Evolutionary conservation across 2,888 invertebrate species (phyloP).

Genomic region (Monochamus alternatus): DNA sequence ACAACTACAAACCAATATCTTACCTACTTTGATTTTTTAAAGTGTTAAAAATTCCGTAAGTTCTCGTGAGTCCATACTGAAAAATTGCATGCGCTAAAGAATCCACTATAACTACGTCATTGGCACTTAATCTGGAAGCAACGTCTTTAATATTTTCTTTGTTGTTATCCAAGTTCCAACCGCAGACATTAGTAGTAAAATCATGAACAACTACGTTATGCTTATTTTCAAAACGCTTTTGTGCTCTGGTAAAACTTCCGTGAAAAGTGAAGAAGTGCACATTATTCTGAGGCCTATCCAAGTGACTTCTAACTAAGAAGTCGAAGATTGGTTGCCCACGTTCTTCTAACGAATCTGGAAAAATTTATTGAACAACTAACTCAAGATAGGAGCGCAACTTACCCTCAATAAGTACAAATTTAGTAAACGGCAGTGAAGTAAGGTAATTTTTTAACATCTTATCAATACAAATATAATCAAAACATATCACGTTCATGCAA

Average conservation of each 20-base stretch:
- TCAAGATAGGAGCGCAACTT: neutral
- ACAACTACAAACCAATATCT: constrained; percentile 57
- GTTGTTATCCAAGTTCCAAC: constrained; percentile 47
- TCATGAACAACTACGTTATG: constrained; percentile 54
- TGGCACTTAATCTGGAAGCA: constrained; percentile 49
- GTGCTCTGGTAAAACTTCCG: constrained; percentile 54
- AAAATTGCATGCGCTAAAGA: constrained; percentile 64
- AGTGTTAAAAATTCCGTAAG: constrained; percentile 61
- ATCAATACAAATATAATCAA: neutral
- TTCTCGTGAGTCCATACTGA: constrained; percentile 58
- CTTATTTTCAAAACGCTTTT: constrained; percentile 34
- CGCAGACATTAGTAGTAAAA: constrained; percentile 57
- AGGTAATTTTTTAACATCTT: constrained; percentile 64
- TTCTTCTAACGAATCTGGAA: constrained; percentile 63
- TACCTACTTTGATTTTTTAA: constrained; percentile 66
- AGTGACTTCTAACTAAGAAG: constrained; percentile 59
- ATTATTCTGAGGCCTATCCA: constrained; percentile 52
- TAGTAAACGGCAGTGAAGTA: constrained; percentile 61
- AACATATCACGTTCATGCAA: constrained; percentile 15
- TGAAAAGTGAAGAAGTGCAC: constrained; percentile 65
- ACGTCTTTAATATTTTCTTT: constrained; percentile 48
- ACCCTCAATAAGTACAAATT: constrained; percentile 66
- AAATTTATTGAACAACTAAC: constrained; percentile 34
- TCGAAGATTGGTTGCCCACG: constrained; percentile 59
- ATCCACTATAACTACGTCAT: constrained; percentile 63